Evolutionary conservation across 2,888 invertebrate species (phyloP).

Genomic region (Caenorhabditis sp.): DNA sequence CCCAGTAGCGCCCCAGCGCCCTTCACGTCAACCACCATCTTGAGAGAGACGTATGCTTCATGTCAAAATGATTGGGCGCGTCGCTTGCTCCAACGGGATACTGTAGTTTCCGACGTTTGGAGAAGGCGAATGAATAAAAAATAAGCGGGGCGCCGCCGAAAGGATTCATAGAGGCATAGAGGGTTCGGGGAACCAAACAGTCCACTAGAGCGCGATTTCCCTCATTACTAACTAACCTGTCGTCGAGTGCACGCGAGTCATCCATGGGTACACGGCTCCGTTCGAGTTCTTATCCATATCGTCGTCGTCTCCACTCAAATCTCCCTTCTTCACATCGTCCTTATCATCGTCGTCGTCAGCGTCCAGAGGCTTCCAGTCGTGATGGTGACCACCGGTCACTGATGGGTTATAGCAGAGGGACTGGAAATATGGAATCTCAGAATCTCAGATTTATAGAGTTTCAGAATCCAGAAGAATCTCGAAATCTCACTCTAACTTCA

Average conservation of each 20-base stretch:
- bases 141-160: background rate
- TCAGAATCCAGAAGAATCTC: too few species aligned
- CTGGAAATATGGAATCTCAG: constrained; percentile 64
- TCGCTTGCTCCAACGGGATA: background rate
- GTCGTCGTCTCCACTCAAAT: constrained; percentile 49
- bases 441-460: too few species aligned
- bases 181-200: too few species aligned
- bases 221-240: constrained; percentile 70
- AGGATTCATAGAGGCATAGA: too few species aligned
- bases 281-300: constrained; percentile 68
- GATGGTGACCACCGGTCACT: constrained; percentile 6
- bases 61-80: constrained; percentile 36
- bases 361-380: constrained; percentile 71
- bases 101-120: constrained; percentile 40
- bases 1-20: background rate
- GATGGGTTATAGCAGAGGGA: constrained; percentile 64
- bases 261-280: constrained; percentile 83
- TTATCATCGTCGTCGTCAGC: constrained; percentile 71
- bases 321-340: constrained; percentile 64
- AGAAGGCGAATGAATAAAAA: background rate
- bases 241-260: constrained; percentile 82
- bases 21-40: constrained; percentile 31
- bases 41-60: constrained; percentile 27
- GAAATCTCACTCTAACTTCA: too few species aligned
- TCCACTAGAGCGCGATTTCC: too few species aligned